A percentile compares a stretch with the other conserved stretches of the same genome.
phyloP scores from a whole-genome alignment of 2,888 invertebrate genomes.

The Noctua comes region DNA sequence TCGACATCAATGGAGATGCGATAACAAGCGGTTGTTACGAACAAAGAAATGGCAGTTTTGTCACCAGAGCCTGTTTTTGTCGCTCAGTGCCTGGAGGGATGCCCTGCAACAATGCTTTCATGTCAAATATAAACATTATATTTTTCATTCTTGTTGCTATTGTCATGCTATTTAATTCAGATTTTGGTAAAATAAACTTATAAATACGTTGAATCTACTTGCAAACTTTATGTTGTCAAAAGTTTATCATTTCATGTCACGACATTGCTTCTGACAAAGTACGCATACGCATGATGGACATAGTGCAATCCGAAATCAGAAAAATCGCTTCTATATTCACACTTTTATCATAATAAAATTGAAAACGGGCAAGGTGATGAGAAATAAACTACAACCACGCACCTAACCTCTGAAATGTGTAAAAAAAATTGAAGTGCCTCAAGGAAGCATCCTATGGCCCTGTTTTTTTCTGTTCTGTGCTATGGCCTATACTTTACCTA shows the following conservation, averaged over 20 bases:
- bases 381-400: neutral
- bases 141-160: slow-evolving; percentile 59
- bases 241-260: neutral
- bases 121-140: slow-evolving; percentile 58
- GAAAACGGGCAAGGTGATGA: neutral
- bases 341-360: neutral
- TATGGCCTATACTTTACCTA: neutral
- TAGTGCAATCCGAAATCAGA: neutral
- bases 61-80: slow-evolving; percentile 84
- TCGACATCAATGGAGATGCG: slow-evolving; percentile 83
- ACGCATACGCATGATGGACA: neutral
- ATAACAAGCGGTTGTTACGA: slow-evolving; percentile 91
- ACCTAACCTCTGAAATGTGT: neutral
- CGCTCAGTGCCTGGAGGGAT: slow-evolving; percentile 79
- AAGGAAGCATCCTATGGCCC: neutral
- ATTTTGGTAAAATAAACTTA: slow-evolving; percentile 24
- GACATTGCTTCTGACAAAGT: neutral
- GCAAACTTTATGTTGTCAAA: neutral
- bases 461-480: too few species aligned
- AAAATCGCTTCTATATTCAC: neutral
- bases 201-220: neutral
- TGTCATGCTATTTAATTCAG: slow-evolving; percentile 59
- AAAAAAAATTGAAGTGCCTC: neutral
- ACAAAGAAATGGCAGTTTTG: slow-evolving; percentile 84
- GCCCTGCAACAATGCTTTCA: slow-evolving; percentile 79